Base-by-base conservation (phyloP, 2,888 invertebrate species). In the Exephanes ischioxanthus region DNA sequence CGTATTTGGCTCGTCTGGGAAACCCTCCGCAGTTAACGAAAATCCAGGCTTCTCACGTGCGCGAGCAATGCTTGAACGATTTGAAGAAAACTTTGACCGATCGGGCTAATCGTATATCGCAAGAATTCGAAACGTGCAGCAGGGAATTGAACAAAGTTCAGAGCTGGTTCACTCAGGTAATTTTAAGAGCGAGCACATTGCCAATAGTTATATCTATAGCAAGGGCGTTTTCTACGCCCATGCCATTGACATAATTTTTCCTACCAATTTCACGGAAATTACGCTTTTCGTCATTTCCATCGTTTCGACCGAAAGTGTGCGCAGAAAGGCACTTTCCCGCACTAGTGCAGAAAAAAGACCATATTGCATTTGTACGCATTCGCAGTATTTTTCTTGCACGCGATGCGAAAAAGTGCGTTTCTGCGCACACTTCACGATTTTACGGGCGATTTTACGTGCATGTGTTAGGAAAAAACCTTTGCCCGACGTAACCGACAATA, bases 101-200 rank as follows among this genome's bases (percentile, higher is more conserved):
- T 0, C 94, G 97, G 58, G 96, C 97, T 19, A 96, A 95, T 86
- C 93, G 95, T 51, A 95, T 97, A 33, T 96, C 97, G 88, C 94
- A 94, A 33, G 95, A 96, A 87, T 97, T 96, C 91, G 96, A 97
- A 88, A 94, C 95, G 95, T 93, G 94, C 73, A 95, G 95, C 76
- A 83, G 93, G 0, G 94, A 95, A 86, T 94, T 96, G 83, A 95
- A 95, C 85, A 94, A 93, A 4, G 95, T 95, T 89, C 95, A 96
- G 83, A 91, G 94, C 4, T 95, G 95, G 95, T 95, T 96, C 87
- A 94, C 87, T n/a, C 89, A 92, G 88, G 93, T 93, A 81, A 84
- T 53, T 58, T 16, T 48, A 22, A 30, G 16, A 33, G 5, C 53
- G 6, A 30, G 11, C 19, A 16, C n/a, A 26, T 37, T 41, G 75